These are phyloP conservation scores for Ichneumoninae sp. DNA, from an alignment of 2,888 invertebrate genomes.

Conservation along the genomic window DNA sequence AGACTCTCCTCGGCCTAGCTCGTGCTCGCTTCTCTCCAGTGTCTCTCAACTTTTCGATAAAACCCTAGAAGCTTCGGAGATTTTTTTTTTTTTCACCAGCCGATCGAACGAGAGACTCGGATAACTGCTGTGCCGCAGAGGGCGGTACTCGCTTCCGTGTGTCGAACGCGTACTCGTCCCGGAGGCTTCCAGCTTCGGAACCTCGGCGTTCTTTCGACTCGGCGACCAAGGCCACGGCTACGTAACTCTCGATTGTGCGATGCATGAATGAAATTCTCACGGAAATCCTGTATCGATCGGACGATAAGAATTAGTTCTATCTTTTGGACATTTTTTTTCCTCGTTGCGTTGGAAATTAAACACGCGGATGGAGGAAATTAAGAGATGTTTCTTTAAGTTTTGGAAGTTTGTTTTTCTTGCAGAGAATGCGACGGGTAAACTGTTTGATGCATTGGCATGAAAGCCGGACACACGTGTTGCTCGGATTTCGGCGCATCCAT, in stretches of 20 bases:
- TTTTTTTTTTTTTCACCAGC: not conserved
- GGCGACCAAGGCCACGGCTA: slow-evolving; percentile 28
- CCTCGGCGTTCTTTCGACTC: slow-evolving; percentile 22
- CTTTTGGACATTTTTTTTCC: not conserved
- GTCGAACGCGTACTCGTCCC: slow-evolving; percentile 10
- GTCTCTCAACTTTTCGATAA: slow-evolving; percentile 48
- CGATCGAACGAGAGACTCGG: slow-evolving; percentile 4
- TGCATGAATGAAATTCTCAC: slow-evolving; percentile 17
- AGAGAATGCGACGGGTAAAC: too few relatives aligned
- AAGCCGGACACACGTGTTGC: too few relatives aligned
- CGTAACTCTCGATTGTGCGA: slow-evolving; percentile 25
- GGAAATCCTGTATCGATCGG: not conserved
- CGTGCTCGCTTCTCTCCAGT: slow-evolving; percentile 41
- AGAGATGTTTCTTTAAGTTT: not conserved
- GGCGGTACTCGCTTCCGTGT: not conserved
- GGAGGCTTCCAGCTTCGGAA: slow-evolving; percentile 21
- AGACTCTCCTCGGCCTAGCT: slow-evolving; percentile 28
- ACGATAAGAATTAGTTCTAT: not conserved
- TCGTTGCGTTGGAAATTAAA: not conserved
- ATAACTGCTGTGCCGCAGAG: not conserved
- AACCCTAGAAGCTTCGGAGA: not conserved
- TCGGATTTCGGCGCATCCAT: too few relatives aligned
- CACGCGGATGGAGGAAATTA: not conserved
- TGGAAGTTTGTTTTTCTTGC: not conserved
- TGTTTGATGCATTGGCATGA: too few relatives aligned